Evolutionary conservation across 1,140 invertebrate genomes (phyloP).

Genomic region (Ceratina calcarata): DNA sequence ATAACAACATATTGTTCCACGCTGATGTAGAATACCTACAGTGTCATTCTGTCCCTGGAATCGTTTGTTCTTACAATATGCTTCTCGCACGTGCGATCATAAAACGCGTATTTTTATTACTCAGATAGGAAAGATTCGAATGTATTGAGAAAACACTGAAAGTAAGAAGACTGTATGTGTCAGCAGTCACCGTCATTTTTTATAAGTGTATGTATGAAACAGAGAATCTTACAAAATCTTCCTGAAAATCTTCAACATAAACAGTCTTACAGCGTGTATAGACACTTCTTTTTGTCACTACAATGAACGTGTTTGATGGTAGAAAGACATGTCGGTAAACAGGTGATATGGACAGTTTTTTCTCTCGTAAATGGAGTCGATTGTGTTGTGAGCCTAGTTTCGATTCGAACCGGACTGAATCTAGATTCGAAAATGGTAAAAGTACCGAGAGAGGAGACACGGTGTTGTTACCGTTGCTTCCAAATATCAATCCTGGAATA

Average conservation of each 20-base stretch:
- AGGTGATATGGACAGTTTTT: neutral
- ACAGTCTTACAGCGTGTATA: neutral
- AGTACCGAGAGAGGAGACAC: neutral
- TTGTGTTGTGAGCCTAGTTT: neutral
- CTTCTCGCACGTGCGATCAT: neutral
- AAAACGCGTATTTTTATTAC: neutral
- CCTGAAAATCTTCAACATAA: conserved; percentile 11
- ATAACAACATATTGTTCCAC: neutral
- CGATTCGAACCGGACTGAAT: neutral
- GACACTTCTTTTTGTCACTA: neutral
- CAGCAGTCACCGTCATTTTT: too few relatives aligned
- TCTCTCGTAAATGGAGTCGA: neutral
- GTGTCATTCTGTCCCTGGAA: neutral
- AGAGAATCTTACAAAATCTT: conserved; percentile 1
- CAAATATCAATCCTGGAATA: conserved; percentile 34
- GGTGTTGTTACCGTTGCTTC: conserved; percentile 42
- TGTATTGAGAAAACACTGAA: neutral
- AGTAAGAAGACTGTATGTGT: too few relatives aligned
- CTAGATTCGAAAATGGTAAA: neutral
- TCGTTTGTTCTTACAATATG: neutral
- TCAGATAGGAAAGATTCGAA: neutral
- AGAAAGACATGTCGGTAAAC: conserved; percentile 5
- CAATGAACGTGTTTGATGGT: too few relatives aligned
- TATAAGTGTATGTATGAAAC: neutral
- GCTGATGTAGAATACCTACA: neutral